Evolutionary conservation across 2,888 invertebrate genomes (phyloP), one percentile per base, ranked within the genome.

Genomic region (Busseola fusca): DNA sequence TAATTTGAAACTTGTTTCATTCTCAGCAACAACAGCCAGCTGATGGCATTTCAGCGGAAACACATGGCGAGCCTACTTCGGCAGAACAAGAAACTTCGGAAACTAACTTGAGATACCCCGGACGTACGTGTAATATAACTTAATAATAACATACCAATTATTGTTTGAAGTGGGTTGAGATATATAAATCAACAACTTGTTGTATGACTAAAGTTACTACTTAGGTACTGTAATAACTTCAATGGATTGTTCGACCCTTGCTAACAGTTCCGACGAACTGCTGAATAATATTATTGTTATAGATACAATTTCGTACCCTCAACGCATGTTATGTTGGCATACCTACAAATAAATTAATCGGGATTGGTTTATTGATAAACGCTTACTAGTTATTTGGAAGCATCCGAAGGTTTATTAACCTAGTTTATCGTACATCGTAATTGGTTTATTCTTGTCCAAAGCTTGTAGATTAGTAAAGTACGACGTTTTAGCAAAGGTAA

Each of bases 81-180:
- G 74, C 87, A 60, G 95, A 95, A 82, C 95, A 93, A 88, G 92
- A 94, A 74, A 89, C 91, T 78, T 95, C 94, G 30, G 95, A 93
- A 88, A 90, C 93, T 40, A 91, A 91, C 85, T 90, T 91, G 74
- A 89, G 92, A 84, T 90, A 92, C 78, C 93, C 94, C 79, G 91
- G 88, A 86, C 90, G 95, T 95, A 91, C 85, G 94, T 92, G 84
- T 70, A 67, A 77, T 82, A 75, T 75, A 79, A 83, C 76, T 83
- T 80, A 81, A 84, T 86, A 84, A 78, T 86, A 84, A 84, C 83
- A 80, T 80, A 77, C 73, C 77, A 77, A 81, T 84, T 37, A 78
- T 80, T 76, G 74, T 83, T 84, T 72, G 79, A 73, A 86, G 69
- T 82, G 67, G 80, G 77, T 85, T 73, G 68, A 72, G 68, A 74